Percentiles rank a stretch among this genome's conserved stretches.
These are phyloP conservation scores for Mastacembelus armatus DNA, from an alignment of 2,797 vertebrate genomes.

Conservation along the genomic window DNA sequence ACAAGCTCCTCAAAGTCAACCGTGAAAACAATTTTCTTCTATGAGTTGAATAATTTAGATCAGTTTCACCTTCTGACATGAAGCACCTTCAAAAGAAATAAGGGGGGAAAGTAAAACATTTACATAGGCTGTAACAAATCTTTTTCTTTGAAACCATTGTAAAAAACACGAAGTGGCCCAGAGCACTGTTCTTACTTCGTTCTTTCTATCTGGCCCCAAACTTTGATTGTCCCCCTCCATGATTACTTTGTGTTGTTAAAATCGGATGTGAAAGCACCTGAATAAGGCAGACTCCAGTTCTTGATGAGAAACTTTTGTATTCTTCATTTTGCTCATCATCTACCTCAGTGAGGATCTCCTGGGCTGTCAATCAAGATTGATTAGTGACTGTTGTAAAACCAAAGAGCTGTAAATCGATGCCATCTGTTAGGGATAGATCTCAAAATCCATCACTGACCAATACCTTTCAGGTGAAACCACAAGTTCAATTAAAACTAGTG, in stretches of 20 bases:
- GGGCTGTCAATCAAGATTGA: constrained; percentile 38
- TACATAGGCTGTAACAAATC: constrained; percentile 38
- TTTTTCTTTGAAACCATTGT: constrained; percentile 43
- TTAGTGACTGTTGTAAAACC: constrained; percentile 34
- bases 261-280: constrained; percentile 52
- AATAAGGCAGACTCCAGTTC: constrained; percentile 42
- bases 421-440: constrained; percentile 6
- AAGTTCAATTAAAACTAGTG: constrained; percentile 17
- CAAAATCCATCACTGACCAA: constrained; percentile 34
- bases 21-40: constrained; percentile 29
- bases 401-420: constrained; percentile 47
- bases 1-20: constrained; percentile 28
- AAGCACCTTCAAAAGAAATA: constrained; percentile 48
- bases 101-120: neutral
- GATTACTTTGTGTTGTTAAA: constrained; percentile 59
- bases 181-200: constrained; percentile 38
- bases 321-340: constrained; percentile 46
- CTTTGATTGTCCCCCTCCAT: constrained; percentile 41
- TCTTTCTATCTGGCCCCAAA: constrained; percentile 45
- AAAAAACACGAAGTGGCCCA: constrained; percentile 31
- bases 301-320: constrained; percentile 53
- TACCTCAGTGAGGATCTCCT: constrained; percentile 51
- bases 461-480: constrained; percentile 24
- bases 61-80: constrained; percentile 39
- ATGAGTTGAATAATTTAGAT: constrained; percentile 33